Evolutionary conservation across 2,888 invertebrate genomes (phyloP).

Genomic region (Lochmaea crataegi): DNA sequence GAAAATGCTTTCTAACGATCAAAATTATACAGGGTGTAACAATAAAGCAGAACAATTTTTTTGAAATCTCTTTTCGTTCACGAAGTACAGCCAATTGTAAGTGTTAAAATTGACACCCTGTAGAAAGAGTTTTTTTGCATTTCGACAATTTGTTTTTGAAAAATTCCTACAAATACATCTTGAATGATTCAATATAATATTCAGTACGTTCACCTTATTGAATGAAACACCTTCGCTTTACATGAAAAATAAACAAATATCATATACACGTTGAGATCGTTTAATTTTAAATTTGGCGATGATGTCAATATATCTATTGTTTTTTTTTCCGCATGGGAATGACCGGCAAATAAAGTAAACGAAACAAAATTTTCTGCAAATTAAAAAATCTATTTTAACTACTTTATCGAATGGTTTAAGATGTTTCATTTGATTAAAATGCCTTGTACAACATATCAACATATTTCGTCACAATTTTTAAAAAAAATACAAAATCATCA

Average conservation of each 20-base stretch:
- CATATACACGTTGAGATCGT: not conserved
- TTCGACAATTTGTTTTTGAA: no score
- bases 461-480: not conserved
- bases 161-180: not conserved
- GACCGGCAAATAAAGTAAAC: not conserved
- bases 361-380: not conserved
- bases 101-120: no score
- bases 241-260: not conserved
- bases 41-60: no score
- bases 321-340: not conserved
- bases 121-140: no score
- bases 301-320: not conserved
- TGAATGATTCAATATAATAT: not conserved
- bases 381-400: no score
- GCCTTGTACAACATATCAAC: not conserved
- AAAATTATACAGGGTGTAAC: no score
- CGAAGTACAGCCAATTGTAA: no score
- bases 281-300: conserved; percentile 1
- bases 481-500: conserved; percentile 2
- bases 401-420: no score
- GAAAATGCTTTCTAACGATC: no score
- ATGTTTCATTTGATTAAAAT: no score
- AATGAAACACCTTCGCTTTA: not conserved
- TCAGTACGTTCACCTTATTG: not conserved
- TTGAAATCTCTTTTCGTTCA: no score